These are phyloP conservation scores for Acipenser oxyrinchus DNA, from an alignment of 2,797 vertebrate genomes.

Conservation along the genomic window DNA sequence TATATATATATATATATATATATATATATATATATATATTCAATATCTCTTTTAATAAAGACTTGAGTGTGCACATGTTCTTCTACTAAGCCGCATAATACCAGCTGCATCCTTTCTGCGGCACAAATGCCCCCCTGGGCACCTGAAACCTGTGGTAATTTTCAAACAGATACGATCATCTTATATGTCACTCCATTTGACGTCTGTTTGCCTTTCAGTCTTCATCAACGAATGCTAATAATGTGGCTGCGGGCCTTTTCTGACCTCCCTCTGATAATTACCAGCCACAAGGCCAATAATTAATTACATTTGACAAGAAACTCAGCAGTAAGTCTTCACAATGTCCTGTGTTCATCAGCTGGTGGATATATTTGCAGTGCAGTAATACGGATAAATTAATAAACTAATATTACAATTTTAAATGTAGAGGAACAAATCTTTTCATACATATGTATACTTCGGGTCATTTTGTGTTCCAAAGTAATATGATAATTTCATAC, in stretches of 20 bases:
- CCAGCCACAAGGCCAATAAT: conserved; percentile 21
- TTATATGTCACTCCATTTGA: neutral
- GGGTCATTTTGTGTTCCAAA: too few relatives aligned
- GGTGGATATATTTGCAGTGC: neutral
- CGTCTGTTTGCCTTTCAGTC: neutral
- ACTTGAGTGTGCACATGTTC: too few relatives aligned
- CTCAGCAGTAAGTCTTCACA: neutral
- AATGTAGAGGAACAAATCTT: neutral
- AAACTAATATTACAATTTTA: neutral
- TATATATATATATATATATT: too few relatives aligned
- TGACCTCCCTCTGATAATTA: conserved; percentile 23
- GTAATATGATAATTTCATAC: too few relatives aligned
- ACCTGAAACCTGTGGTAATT: neutral
- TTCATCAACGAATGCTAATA: neutral
- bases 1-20: too few relatives aligned
- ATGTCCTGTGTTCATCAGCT: neutral
- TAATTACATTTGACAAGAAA: conserved; percentile 14
- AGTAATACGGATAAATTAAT: neutral
- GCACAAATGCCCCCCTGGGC: neutral
- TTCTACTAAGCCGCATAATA: neutral
- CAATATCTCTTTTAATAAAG: too few relatives aligned
- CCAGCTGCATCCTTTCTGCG: neutral
- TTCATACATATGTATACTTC: neutral
- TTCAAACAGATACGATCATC: neutral
- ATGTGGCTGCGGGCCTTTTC: conserved; percentile 13